Percentiles rank a stretch among this genome's conserved stretches.
Conservation (phyloP, 2,797 vertebrate species). For the Xiphophorus birchmanni region DNA sequence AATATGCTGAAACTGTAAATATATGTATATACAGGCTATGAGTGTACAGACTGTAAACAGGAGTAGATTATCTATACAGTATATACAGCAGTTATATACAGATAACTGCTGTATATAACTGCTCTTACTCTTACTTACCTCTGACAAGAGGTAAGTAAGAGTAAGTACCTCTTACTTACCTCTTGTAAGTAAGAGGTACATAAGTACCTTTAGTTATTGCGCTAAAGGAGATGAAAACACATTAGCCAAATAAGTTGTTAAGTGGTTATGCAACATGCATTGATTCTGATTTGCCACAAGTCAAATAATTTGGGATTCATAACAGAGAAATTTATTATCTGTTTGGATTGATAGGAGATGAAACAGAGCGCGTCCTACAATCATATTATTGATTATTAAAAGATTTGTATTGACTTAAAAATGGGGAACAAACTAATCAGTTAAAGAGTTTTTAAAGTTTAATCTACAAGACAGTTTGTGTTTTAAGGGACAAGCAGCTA, state of each 20-base stretch:
- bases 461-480: background rate
- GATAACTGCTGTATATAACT: too few species aligned
- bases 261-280: background rate
- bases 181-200: too few species aligned
- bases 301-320: background rate
- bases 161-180: too few species aligned
- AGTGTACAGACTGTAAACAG: too few species aligned
- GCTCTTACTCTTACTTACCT: too few species aligned
- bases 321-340: background rate
- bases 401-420: background rate
- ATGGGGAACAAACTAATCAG: background rate
- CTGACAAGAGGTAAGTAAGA: too few species aligned
- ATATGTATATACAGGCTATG: too few species aligned
- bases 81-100: too few species aligned
- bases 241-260: background rate
- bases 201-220: background rate
- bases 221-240: background rate
- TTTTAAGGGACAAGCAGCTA: background rate
- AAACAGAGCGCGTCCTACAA: background rate
- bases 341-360: background rate
- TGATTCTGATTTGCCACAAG: background rate
- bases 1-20: too few species aligned
- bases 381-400: background rate
- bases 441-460: background rate
- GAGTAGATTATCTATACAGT: too few species aligned